Evolutionary conservation across 2,113 vertebrate genomes (phyloP).

Genomic region (Tetrao urogallus): DNA sequence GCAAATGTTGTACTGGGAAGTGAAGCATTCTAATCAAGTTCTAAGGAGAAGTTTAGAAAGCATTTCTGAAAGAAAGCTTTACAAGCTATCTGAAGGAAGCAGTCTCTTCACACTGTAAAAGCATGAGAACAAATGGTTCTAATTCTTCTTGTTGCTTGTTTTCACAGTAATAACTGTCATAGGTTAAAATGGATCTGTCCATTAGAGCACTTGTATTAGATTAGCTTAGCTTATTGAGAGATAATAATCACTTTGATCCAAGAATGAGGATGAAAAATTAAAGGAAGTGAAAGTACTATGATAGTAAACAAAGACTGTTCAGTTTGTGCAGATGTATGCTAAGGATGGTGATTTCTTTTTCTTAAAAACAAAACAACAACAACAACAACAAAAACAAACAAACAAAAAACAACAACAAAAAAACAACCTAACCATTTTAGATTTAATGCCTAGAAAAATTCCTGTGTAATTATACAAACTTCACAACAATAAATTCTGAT

Average conservation of each 20-base stretch:
- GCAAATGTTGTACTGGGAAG: background rate
- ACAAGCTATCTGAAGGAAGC: background rate
- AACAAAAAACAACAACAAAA: background rate
- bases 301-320: background rate
- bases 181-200: constrained; percentile 30
- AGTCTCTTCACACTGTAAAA: background rate
- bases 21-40: background rate
- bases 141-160: constrained; percentile 7
- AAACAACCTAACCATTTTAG: background rate
- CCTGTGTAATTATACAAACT: background rate
- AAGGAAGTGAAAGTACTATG: background rate
- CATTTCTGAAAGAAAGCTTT: background rate
- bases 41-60: background rate
- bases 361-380: background rate
- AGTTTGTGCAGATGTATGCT: background rate
- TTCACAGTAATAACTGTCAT: constrained; percentile 42
- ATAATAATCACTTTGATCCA: background rate
- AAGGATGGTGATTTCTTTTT: background rate
- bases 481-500: background rate
- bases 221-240: constrained; percentile 11
- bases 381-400: too few species aligned
- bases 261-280: background rate
- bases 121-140: constrained; percentile 34
- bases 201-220: constrained; percentile 13
- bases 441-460: background rate